Evolutionary conservation across 1,140 invertebrate species (phyloP), one percentile per base, ranked within the genome.

Genomic region (Lysiphlebus fabarum): DNA sequence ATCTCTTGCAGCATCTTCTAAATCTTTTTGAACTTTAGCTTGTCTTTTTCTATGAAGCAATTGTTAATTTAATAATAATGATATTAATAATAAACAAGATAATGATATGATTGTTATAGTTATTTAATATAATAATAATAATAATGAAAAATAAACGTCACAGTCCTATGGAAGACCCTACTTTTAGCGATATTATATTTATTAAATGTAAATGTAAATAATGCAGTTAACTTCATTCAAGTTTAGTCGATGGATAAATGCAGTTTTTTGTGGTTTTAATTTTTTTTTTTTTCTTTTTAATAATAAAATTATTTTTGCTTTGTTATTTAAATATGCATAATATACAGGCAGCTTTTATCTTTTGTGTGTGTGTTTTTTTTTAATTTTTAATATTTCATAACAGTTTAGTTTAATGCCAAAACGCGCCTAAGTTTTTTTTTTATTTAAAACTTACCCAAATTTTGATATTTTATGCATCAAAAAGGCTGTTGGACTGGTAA

Each of bases 1-100:
- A 62, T 91, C 89, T 67, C 81, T 83, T 7, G 91, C 93, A 11
- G 95, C 95, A 73, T 97, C 95, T 79, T 94, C 93, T 36, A 98
- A 79, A 67, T 97, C 93, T 77, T 92, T 90, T 73, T 91, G 87
- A 71, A 96, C 82, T 78, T 89, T 90, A 53, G 89, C 90, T 76
- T 92, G 90, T 72, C 88, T 85, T 81, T 91, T 90, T 76, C 91
- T 95, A 81, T n/a, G 85, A 65, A 33, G 62, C 33, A 43, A 44
- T 34, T 37, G n/a, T 34, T 14, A 58, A 53, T 64, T 33, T 34
- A 44, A 45, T n/a, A 14, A 42, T 42, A 34, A 9, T 14, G 34
- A 37, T 37, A 40, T 53, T 38, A 41, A 51, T 12, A 51, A 53
- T 37, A 14, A 41, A 41, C 26, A 47, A 47, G 6, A 17, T 8